phyloP scores from a whole-genome alignment of 2,113 vertebrate genomes.

The Bostrychus sinensis region DNA sequence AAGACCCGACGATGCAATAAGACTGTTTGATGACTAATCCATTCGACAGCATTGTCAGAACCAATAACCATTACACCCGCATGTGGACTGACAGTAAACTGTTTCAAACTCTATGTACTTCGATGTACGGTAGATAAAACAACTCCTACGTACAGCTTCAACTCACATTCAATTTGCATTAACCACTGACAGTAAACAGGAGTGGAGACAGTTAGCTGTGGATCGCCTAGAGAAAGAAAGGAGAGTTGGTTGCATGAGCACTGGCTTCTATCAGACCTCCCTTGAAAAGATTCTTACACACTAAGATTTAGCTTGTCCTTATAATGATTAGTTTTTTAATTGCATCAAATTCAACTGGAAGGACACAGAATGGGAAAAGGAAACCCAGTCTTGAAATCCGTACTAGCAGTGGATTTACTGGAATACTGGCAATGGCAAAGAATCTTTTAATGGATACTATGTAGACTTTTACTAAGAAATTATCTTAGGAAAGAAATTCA shows the following conservation, averaged over 20 bases:
- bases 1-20: slow-evolving; percentile 13
- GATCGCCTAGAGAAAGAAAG: background rate
- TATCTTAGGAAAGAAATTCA: no score
- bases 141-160: slow-evolving; percentile 3
- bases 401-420: no score
- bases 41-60: slow-evolving; percentile 44
- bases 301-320: no score
- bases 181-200: slow-evolving; percentile 1
- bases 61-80: slow-evolving; percentile 40
- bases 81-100: slow-evolving; percentile 42
- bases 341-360: no score
- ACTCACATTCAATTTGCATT: slow-evolving; percentile 2
- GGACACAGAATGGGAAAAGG: no score
- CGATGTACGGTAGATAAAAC: slow-evolving; percentile 6
- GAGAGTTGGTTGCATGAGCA: background rate
- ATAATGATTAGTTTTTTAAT: no score
- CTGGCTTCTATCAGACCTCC: no score
- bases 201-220: background rate
- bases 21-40: slow-evolving; percentile 39
- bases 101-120: slow-evolving; percentile 29
- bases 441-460: no score
- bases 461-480: no score
- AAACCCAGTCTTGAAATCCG: no score
- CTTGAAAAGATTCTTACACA: no score
- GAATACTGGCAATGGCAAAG: no score